These are phyloP conservation scores for Cecidostiba fungosa DNA, from an alignment of 2,888 invertebrate genomes.

Conservation along the genomic window DNA sequence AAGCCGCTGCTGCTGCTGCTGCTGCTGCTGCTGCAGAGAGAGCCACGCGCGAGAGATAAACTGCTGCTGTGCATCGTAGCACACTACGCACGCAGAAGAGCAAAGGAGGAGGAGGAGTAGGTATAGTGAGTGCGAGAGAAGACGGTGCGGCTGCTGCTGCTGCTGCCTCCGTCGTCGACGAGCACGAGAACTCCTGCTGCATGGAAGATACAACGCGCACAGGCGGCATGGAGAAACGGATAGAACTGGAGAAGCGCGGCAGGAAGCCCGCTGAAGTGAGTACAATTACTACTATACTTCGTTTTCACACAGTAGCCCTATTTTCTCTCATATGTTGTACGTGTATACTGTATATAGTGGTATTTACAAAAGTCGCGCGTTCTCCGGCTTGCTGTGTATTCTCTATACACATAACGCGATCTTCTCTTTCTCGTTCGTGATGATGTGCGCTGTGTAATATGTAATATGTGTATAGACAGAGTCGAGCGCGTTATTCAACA, in stretches of 20 bases:
- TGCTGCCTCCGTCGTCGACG: not conserved
- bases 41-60: conserved; percentile 9
- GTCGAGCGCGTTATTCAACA: conserved; percentile 3
- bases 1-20: conserved; percentile 7
- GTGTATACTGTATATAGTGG: not conserved
- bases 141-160: conserved; percentile 1
- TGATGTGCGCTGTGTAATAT: not conserved
- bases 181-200: not conserved
- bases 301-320: not conserved
- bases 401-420: not conserved
- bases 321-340: not conserved
- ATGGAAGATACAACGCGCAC: conserved; percentile 17
- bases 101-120: not conserved
- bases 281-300: conserved; percentile 56
- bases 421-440: not conserved
- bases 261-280: conserved; percentile 94
- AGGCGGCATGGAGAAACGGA: conserved; percentile 93
- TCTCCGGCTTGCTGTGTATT: not conserved
- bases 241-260: conserved; percentile 96
- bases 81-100: not conserved
- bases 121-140: not conserved
- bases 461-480: no score
- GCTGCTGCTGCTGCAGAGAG: not conserved
- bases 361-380: conserved; percentile 17
- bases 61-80: conserved; percentile 7